Evolutionary conservation across 2,888 invertebrate genomes (phyloP).

Genomic region (Athalia circularis): DNA sequence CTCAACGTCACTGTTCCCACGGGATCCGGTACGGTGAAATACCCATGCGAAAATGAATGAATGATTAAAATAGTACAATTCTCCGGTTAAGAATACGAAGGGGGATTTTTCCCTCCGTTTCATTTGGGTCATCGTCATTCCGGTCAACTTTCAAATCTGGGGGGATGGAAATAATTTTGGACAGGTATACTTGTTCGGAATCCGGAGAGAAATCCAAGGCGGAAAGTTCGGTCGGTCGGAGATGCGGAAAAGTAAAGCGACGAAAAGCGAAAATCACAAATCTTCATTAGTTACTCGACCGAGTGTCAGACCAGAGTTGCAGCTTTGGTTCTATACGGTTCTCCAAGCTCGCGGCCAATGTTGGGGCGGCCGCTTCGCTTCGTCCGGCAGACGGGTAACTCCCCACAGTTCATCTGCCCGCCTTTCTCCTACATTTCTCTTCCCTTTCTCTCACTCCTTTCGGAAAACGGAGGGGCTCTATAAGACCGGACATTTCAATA

Average conservation of each 20-base stretch:
- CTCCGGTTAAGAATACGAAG: constrained; percentile 6
- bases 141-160: not conserved
- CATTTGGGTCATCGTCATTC: not conserved
- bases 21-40: not conserved
- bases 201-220: not conserved
- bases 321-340: constrained; percentile 29
- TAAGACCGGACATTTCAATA: constrained; percentile 73
- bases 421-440: not conserved
- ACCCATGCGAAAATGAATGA: constrained; percentile 50
- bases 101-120: not conserved
- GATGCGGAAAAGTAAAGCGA: constrained; percentile 43
- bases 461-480: constrained; percentile 58
- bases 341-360: not conserved
- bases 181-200: not conserved
- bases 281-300: constrained; percentile 68
- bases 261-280: constrained; percentile 63
- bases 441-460: constrained; percentile 38
- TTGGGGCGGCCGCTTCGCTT: too few species aligned
- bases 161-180: not conserved
- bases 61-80: constrained; percentile 51
- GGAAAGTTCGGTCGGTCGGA: not conserved
- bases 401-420: constrained; percentile 18
- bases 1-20: constrained; percentile 40
- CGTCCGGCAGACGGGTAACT: not conserved
- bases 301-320: constrained; percentile 44